Conservation (phyloP, 2,888 invertebrate genomes). For the Monoplex corrugatus region DNA sequence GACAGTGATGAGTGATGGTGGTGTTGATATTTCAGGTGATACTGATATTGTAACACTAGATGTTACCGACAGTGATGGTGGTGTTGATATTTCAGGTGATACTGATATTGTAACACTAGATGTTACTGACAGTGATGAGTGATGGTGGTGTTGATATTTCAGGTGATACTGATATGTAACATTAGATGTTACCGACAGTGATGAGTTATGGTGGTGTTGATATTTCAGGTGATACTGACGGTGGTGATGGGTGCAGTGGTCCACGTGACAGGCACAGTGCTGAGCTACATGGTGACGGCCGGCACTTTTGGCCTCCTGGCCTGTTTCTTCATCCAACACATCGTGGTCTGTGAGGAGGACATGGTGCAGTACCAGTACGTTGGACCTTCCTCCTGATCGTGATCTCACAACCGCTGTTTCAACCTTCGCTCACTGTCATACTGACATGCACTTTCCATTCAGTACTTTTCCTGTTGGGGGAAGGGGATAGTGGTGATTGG, state of each 20-base stretch:
- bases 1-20: too few species aligned
- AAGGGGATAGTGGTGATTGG: too few species aligned
- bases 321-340: slow-evolving; percentile 68
- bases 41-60: too few species aligned
- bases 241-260: slow-evolving; percentile 82
- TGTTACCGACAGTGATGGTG: too few species aligned
- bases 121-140: neutral
- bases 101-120: too few species aligned
- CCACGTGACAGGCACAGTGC: slow-evolving; percentile 80
- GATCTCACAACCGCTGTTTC: too few species aligned
- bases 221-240: slow-evolving; percentile 81
- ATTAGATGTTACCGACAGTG: neutral
- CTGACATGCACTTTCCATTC: neutral
- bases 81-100: too few species aligned
- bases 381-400: neutral
- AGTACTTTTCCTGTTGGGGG: too few species aligned
- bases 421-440: too few species aligned
- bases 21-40: too few species aligned
- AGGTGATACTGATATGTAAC: neutral
- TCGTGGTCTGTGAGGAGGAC: slow-evolving; percentile 51
- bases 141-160: neutral
- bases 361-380: neutral
- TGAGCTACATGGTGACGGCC: slow-evolving; percentile 82
- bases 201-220: neutral
- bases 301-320: slow-evolving; percentile 80